A percentile compares a stretch with the other conserved stretches of the same genome.
Evolutionary conservation across 2,888 invertebrate species (phyloP).

Genomic region (Odontomyia ornata): DNA sequence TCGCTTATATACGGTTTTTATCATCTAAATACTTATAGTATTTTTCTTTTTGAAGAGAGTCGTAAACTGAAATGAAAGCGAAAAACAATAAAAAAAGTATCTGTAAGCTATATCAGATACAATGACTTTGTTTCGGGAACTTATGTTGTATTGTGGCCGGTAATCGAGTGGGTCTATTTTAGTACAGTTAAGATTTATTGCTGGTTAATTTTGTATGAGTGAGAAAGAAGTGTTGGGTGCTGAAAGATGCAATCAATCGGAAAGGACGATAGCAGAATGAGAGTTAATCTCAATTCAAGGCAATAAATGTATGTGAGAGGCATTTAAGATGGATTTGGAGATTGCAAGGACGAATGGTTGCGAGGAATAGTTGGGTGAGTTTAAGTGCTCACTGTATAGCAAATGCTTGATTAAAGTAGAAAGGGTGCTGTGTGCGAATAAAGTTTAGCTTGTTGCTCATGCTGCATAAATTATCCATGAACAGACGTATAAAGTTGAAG

Average conservation of each 20-base stretch:
- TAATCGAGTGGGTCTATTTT: neutral
- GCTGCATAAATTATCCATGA: too few species aligned
- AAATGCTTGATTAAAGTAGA: too few species aligned
- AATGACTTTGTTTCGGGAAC: slow-evolving; percentile 6
- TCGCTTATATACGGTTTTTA: slow-evolving; percentile 7
- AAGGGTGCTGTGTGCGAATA: too few species aligned
- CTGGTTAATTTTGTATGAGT: neutral
- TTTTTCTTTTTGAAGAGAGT: slow-evolving; percentile 18
- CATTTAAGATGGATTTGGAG: too few species aligned
- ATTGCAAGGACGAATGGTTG: too few species aligned
- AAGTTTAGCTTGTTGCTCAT: too few species aligned
- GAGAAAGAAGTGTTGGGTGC: neutral
- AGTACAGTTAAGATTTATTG: slow-evolving; percentile 16
- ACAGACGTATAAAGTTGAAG: too few species aligned
- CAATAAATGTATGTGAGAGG: too few species aligned
- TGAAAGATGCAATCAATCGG: neutral
- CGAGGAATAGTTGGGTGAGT: too few species aligned
- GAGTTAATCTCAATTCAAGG: too few species aligned
- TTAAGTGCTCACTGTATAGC: too few species aligned
- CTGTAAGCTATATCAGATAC: neutral
- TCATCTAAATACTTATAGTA: slow-evolving; percentile 29
- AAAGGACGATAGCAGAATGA: neutral
- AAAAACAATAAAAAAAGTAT: neutral
- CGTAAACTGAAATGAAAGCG: slow-evolving; percentile 28
- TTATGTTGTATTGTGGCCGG: neutral